Percentiles rank a stretch among this genome's conserved stretches.
phyloP scores from a whole-genome alignment of 1,140 invertebrate genomes.

The Kradibia gibbosae region DNA sequence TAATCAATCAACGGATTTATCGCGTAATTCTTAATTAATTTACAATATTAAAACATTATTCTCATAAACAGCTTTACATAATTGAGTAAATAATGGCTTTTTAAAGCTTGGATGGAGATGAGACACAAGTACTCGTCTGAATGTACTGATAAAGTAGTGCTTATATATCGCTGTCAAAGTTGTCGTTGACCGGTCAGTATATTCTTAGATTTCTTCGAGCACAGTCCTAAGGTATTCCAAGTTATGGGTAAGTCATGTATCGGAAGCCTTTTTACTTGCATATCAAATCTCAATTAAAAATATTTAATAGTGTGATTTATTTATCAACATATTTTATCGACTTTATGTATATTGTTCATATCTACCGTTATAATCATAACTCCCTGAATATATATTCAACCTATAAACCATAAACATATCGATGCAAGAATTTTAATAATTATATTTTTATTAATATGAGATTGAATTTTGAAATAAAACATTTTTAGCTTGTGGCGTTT shows the following conservation, averaged over 20 bases:
- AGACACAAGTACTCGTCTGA: conserved; percentile 1
- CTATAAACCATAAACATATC: too few relatives aligned
- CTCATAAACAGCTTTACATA: not conserved
- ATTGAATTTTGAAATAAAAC: too few relatives aligned
- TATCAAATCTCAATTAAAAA: not conserved
- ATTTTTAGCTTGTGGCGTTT: too few relatives aligned
- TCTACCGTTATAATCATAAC: too few relatives aligned
- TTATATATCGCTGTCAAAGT: not conserved
- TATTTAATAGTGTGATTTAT: not conserved
- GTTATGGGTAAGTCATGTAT: conserved; percentile 11
- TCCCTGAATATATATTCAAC: too few relatives aligned
- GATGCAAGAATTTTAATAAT: too few relatives aligned
- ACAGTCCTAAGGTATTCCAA: not conserved
- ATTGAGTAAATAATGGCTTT: not conserved
- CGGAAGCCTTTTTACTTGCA: not conserved
- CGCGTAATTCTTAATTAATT: not conserved
- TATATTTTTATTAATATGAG: too few relatives aligned
- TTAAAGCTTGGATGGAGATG: not conserved
- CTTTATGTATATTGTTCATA: too few relatives aligned
- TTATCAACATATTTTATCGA: too few relatives aligned
- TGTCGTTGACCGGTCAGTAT: conserved; percentile 23
- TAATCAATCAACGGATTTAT: too few relatives aligned
- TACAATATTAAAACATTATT: not conserved
- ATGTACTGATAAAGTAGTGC: conserved; percentile 27
- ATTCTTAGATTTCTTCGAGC: conserved; percentile 4